A percentile compares a stretch with the other conserved stretches of the same genome.
Conservation (phyloP, 2,113 vertebrate genomes). For the Neoarius graeffei region DNA sequence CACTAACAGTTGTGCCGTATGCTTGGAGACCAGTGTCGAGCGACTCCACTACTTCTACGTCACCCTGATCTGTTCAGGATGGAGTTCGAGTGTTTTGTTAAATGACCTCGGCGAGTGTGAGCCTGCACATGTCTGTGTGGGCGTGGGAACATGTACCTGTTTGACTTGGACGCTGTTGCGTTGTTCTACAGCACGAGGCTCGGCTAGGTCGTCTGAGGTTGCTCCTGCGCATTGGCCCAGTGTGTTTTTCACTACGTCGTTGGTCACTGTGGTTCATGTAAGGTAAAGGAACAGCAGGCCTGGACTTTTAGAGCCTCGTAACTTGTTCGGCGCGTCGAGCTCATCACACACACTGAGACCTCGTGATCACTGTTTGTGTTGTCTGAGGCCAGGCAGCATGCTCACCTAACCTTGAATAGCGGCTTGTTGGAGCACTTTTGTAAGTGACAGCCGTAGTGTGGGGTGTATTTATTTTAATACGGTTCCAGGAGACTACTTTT, state of each 20-base stretch:
- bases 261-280: constrained; percentile 35
- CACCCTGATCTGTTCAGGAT: neutral
- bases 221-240: neutral
- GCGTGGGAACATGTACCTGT: constrained; percentile 6
- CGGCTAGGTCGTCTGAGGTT: constrained; percentile 16
- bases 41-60: neutral
- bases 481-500: neutral
- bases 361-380: constrained; percentile 22
- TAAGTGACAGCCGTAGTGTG: neutral
- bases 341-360: constrained; percentile 2
- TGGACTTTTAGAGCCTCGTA: neutral
- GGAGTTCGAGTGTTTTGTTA: constrained; percentile 2
- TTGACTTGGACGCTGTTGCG: constrained; percentile 25
- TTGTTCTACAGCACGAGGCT: constrained; percentile 17
- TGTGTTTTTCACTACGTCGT: constrained; percentile 24
- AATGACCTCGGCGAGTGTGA: neutral
- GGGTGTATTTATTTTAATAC: neutral
- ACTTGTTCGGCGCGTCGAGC: neutral
- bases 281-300: constrained; percentile 42
- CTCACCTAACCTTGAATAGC: constrained; percentile 1
- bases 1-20: neutral
- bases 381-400: constrained; percentile 13
- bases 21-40: neutral
- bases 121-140: neutral
- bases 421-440: neutral